Base-by-base conservation (phyloP, 2,797 vertebrate genomes). In the Podargus strigoides region DNA sequence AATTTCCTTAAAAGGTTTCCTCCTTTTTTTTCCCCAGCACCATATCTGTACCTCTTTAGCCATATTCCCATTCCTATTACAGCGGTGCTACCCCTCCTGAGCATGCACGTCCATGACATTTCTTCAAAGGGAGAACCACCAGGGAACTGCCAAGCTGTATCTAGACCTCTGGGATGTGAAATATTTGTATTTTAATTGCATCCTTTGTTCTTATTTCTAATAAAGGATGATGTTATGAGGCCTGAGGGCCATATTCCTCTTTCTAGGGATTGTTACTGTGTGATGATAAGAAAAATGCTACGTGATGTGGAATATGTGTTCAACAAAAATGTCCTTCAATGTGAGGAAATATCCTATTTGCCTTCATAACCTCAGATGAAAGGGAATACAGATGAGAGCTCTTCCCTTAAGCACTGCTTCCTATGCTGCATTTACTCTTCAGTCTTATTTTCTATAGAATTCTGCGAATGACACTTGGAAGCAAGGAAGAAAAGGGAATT, bases 141-240 rank as follows among this genome's bases (percentile, higher is more conserved):
- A 68, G 93, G 89, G 94, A 95, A 60, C 75, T 36, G 64, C 80
- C 56, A 70, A 80, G 42, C 84, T 47, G 81, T 36, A 89, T 84
- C 75, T 15, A 89, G 52, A 19, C 94, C 78, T 87, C 75, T 90
- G 92, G 90, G 93, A 74, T 46, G 52, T 9, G 49, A 94, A 94
- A 85, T 95, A 94, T 94, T 95, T 95, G 92, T 96, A 64, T 95
- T 94, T 95, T 96, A 96, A 96, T 96, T 95, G 94, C 95, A 93
- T 96, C 67, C 91, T 95, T 95, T 96, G 72, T 94, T 94, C 93
- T 90, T 94, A 95, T 94, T 94, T 66, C 94, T 94, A 95, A 95
- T 96, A 96, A 95, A 93, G 78, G 56, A 96, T 92, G 93, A 92
- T 93, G 89, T 85, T 96, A 93, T 67, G 86, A 95, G 49, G 90